Conservation (phyloP, 2,113 vertebrate species). For the Hypocryptadius cinnamomeus region DNA sequence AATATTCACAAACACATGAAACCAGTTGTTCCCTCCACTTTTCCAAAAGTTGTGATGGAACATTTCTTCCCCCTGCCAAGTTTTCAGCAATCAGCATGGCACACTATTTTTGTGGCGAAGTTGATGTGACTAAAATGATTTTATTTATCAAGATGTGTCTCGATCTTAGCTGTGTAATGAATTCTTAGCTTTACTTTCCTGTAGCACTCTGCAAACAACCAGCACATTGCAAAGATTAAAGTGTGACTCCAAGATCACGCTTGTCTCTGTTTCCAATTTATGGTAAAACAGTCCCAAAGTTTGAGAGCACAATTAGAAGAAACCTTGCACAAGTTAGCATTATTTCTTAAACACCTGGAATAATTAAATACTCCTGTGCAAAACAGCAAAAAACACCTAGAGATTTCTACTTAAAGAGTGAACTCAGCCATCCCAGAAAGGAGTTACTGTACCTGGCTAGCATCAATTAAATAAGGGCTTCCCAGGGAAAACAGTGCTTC, state of each 20-base stretch:
- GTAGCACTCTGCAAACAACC: background rate
- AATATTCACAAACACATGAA: background rate
- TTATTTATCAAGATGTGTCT: background rate
- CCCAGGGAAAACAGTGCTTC: background rate
- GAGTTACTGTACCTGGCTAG: background rate
- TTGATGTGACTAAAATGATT: background rate
- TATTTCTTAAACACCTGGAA: constrained; percentile 1
- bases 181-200: background rate
- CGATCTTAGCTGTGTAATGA: background rate
- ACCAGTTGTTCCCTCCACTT: background rate
- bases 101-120: background rate
- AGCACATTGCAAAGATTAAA: background rate
- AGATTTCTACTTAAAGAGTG: background rate
- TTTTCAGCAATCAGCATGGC: background rate
- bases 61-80: background rate
- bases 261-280: background rate
- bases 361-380: background rate
- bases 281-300: background rate
- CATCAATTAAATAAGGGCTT: background rate
- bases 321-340: background rate
- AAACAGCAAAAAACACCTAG: background rate
- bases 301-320: background rate
- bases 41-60: background rate
- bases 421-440: background rate
- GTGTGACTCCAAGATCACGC: background rate